Conservation (phyloP, 2,888 invertebrate genomes). For the Danaus chrysippus region DNA sequence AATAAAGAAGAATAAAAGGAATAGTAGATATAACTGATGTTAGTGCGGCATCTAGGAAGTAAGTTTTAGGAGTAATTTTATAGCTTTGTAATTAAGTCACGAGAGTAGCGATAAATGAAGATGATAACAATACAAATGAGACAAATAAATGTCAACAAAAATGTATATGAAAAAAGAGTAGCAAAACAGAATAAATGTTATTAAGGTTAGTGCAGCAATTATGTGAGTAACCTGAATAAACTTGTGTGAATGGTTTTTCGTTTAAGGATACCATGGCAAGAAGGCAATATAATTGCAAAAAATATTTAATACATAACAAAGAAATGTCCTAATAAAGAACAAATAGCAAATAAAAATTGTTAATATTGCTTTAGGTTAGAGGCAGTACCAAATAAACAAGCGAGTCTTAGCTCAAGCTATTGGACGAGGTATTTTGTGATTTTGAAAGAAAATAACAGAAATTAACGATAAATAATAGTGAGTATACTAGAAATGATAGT, state of each 20-base stretch:
- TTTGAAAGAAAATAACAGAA: not conserved
- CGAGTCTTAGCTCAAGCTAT: not conserved
- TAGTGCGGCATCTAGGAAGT: constrained; percentile 12
- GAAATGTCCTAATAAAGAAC: too few relatives aligned
- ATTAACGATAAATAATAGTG: not conserved
- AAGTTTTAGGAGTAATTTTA: not conserved
- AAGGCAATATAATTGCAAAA: not conserved
- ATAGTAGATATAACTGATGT: constrained; percentile 20
- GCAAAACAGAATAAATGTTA: constrained; percentile 16
- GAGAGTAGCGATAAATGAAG: too few relatives aligned
- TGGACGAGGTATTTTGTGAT: not conserved
- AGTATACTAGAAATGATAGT: not conserved
- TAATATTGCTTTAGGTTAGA: not conserved
- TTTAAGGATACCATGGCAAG: constrained; percentile 70
- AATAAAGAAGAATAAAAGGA: constrained; percentile 14
- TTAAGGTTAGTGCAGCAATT: constrained; percentile 29
- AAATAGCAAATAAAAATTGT: too few relatives aligned
- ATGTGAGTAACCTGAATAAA: constrained; percentile 53
- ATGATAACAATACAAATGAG: too few relatives aligned
- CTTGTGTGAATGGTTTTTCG: constrained; percentile 77
- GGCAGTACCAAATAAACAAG: not conserved
- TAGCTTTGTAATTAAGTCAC: too few relatives aligned
- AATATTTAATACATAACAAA: not conserved
- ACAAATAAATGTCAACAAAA: too few relatives aligned
- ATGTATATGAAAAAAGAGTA: constrained; percentile 4